Conservation (phyloP, 1,140 invertebrate species). For the Drosophila malerkotliana region DNA sequence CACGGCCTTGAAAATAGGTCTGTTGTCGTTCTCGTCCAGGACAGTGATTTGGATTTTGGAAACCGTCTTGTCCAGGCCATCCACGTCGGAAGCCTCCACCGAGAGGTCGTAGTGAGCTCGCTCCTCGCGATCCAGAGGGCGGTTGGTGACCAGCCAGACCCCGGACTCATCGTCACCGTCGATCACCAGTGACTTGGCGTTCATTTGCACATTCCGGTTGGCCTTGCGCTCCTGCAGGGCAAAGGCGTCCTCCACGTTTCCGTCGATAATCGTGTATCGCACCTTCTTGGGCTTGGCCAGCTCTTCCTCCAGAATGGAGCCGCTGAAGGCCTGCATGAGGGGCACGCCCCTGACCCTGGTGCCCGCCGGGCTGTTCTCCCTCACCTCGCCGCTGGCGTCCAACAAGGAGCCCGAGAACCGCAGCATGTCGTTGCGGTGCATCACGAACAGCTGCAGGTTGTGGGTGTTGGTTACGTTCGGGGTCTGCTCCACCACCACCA, state of each 20-base stretch:
- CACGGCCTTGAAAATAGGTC: slow-evolving; percentile 90
- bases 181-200: slow-evolving; percentile 84
- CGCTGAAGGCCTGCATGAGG: slow-evolving; percentile 86
- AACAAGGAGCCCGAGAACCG: slow-evolving; percentile 87
- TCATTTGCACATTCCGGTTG: slow-evolving; percentile 85
- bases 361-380: slow-evolving; percentile 90
- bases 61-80: slow-evolving; percentile 89
- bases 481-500: slow-evolving; percentile 92
- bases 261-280: slow-evolving; percentile 90
- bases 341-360: slow-evolving; percentile 89
- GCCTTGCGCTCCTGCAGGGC: slow-evolving; percentile 87
- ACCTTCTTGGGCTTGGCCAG: slow-evolving; percentile 86
- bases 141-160: slow-evolving; percentile 89
- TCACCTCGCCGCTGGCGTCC: slow-evolving; percentile 88
- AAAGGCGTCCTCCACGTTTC: slow-evolving; percentile 89
- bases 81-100: slow-evolving; percentile 90
- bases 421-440: slow-evolving; percentile 91
- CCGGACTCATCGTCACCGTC: slow-evolving; percentile 84
- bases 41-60: slow-evolving; percentile 90
- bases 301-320: slow-evolving; percentile 83
- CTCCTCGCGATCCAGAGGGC: slow-evolving; percentile 89
- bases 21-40: slow-evolving; percentile 95
- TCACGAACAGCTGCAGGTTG: slow-evolving; percentile 91
- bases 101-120: slow-evolving; percentile 89
- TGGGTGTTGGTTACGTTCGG: slow-evolving; percentile 91